These are phyloP conservation scores for Cirrhinus mrigala DNA, from an alignment of 2,797 vertebrate genomes.

Conservation along the genomic window DNA sequence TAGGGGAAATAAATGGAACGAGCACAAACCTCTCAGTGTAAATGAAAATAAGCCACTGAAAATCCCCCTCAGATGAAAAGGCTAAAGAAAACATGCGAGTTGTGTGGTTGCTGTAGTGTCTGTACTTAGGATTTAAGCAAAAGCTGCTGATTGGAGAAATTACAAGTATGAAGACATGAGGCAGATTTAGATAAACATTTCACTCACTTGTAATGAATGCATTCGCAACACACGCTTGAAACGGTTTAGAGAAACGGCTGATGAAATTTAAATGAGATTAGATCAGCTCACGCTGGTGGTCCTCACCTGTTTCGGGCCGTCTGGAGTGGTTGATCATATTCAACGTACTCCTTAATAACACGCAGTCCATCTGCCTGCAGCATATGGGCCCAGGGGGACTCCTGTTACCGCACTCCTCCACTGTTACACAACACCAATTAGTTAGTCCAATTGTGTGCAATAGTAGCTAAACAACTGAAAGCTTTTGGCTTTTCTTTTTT, in stretches of 20 bases:
- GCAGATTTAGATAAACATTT: slow-evolving; percentile 64
- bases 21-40: slow-evolving; percentile 43
- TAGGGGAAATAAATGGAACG: slow-evolving; percentile 15
- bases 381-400: slow-evolving; percentile 61
- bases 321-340: slow-evolving; percentile 54
- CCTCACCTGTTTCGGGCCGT: slow-evolving; percentile 49
- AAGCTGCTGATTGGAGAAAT: slow-evolving; percentile 62
- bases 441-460: slow-evolving; percentile 41
- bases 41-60: slow-evolving; percentile 54
- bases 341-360: slow-evolving; percentile 50
- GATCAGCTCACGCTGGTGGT: slow-evolving; percentile 46
- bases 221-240: slow-evolving; percentile 42
- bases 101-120: slow-evolving; percentile 45
- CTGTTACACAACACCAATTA: slow-evolving; percentile 34
- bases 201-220: slow-evolving; percentile 12
- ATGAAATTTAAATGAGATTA: slow-evolving; percentile 63
- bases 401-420: slow-evolving; percentile 49
- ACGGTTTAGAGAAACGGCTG: slow-evolving; percentile 47
- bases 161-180: slow-evolving; percentile 59
- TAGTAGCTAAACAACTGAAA: slow-evolving; percentile 27
- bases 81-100: slow-evolving; percentile 37
- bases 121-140: slow-evolving; percentile 57
- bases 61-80: slow-evolving; percentile 56
- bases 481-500: slow-evolving; percentile 44
- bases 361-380: slow-evolving; percentile 59